Percentiles rank a stretch among this genome's conserved stretches.
Conservation (phyloP, 2,888 invertebrate genomes). For the Aleiodes alternator region DNA sequence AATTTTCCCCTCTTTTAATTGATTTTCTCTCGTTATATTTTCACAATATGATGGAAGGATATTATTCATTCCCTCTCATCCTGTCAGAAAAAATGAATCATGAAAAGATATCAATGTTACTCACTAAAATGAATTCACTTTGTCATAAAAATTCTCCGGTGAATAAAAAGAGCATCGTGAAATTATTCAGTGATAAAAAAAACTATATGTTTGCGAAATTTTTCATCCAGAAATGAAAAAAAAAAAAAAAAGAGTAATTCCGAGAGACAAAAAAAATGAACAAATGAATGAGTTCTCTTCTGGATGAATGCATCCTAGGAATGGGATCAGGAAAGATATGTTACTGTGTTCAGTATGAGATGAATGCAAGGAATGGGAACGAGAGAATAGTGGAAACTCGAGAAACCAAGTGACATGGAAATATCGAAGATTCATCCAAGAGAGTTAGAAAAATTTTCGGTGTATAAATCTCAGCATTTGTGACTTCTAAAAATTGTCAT, state of each 20-base stretch:
- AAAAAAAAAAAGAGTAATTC: neutral
- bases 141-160: no score
- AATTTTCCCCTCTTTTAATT: no score
- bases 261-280: neutral
- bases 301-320: conserved; percentile 9
- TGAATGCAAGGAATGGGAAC: conserved; percentile 16
- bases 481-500: conserved; percentile 48
- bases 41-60: no score
- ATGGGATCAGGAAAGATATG: conserved; percentile 24
- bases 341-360: conserved; percentile 25
- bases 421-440: conserved; percentile 51
- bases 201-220: neutral
- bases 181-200: neutral
- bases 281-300: conserved; percentile 1
- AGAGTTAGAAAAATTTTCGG: conserved; percentile 36
- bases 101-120: no score
- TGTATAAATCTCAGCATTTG: conserved; percentile 37
- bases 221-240: neutral
- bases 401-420: conserved; percentile 51
- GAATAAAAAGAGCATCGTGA: neutral
- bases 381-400: conserved; percentile 27
- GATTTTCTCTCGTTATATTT: no score
- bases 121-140: no score
- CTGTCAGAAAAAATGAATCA: no score
- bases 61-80: no score